Evolutionary conservation across 2,888 invertebrate genomes (phyloP).

Genomic region (Sarcophaga variegata): DNA sequence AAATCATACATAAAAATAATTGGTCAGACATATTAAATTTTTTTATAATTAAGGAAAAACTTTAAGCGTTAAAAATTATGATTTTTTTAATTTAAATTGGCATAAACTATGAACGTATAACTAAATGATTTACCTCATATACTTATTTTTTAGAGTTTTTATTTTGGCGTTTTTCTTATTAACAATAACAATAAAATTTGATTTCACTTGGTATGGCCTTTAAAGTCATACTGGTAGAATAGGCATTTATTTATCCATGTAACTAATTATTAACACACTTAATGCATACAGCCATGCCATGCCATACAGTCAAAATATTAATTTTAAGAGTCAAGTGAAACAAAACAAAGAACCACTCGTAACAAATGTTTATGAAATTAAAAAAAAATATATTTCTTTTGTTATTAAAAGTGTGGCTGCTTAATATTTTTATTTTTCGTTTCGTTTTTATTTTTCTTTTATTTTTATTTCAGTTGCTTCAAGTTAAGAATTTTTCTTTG

Average conservation of each 20-base stretch:
- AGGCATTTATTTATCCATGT: conserved; percentile 42
- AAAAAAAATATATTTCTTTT: conserved; percentile 17
- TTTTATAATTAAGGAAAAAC: background rate
- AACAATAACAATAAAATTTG: background rate
- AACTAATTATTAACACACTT: conserved; percentile 42
- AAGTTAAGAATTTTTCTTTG: conserved; percentile 3
- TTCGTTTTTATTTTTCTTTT: conserved; percentile 1
- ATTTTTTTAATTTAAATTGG: background rate
- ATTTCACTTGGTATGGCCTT: conserved; percentile 40
- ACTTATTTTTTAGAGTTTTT: background rate
- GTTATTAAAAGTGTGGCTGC: conserved; percentile 42
- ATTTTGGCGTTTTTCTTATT: conserved; percentile 24
- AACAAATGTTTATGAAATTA: background rate
- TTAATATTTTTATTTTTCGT: background rate
- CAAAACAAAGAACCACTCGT: background rate
- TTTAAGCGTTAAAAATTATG: conserved; percentile 1
- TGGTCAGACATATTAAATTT: no score
- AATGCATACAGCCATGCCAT: background rate
- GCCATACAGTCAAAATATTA: no score
- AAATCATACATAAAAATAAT: conserved; percentile 37
- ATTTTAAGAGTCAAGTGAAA: background rate
- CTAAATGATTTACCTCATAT: background rate
- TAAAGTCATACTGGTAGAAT: conserved; percentile 4
- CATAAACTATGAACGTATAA: background rate
- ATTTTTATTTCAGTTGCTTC: conserved; percentile 8